Conservation (phyloP, 1,140 invertebrate genomes). For the Pemphigus obesinymphae region DNA sequence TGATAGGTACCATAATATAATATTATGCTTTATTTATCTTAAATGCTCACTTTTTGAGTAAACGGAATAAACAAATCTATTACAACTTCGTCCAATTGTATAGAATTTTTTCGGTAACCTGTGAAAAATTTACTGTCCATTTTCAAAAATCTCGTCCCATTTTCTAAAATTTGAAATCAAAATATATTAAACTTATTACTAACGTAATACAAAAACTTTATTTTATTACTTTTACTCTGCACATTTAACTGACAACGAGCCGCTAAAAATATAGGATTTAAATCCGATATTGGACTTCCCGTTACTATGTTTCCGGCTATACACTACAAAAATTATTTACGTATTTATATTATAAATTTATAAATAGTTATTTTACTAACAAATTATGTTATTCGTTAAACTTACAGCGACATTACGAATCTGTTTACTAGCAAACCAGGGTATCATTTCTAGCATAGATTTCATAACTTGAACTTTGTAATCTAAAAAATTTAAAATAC, state of each 20-base stretch:
- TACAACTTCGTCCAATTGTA: constrained; percentile 73
- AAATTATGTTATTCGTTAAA: constrained; percentile 41
- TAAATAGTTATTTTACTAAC: neutral
- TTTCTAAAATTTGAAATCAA: constrained; percentile 45
- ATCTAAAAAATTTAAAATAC: constrained; percentile 47
- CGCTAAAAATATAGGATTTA: constrained; percentile 88
- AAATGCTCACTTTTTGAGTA: constrained; percentile 49
- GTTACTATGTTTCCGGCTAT: constrained; percentile 92
- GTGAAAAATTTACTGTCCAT: constrained; percentile 85
- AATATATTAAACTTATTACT: too few relatives aligned
- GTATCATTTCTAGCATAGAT: constrained; percentile 76
- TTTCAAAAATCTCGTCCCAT: constrained; percentile 58
- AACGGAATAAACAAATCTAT: constrained; percentile 68
- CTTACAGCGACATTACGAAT: constrained; percentile 75
- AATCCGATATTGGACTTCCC: constrained; percentile 91
- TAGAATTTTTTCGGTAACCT: constrained; percentile 75
- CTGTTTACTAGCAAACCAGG: constrained; percentile 93
- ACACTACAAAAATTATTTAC: neutral
- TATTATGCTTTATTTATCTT: neutral
- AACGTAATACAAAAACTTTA: too few relatives aligned
- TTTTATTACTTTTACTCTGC: constrained; percentile 49
- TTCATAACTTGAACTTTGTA: constrained; percentile 66
- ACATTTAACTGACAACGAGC: constrained; percentile 58
- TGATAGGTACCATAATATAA: constrained; percentile 47
- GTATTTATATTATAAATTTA: neutral